Conservation (phyloP, 2,797 vertebrate species). For the Arctocebus calabarensis region DNA sequence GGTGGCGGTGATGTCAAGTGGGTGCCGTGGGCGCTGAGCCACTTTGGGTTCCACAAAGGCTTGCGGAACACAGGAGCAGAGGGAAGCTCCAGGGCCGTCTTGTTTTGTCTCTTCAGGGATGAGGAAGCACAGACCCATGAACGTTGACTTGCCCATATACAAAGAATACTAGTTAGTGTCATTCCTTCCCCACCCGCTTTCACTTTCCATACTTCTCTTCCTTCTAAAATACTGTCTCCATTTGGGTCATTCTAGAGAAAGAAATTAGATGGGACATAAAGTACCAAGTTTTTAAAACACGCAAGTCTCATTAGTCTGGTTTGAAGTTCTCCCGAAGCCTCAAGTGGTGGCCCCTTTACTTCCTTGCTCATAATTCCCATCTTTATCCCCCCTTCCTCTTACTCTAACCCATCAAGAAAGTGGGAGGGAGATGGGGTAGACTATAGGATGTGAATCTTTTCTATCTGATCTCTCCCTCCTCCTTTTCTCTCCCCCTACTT, state of each 20-base stretch:
- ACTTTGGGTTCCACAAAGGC: background rate
- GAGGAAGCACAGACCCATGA: background rate
- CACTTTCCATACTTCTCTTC: background rate
- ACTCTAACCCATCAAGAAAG: background rate
- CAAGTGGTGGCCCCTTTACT: background rate
- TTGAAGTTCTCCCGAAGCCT: background rate
- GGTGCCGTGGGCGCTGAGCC: no score
- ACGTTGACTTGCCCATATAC: no score
- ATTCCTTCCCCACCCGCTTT: accelerated
- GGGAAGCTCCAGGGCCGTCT: background rate
- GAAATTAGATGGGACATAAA: background rate
- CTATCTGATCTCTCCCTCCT: no score
- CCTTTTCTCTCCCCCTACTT: background rate
- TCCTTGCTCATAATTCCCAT: background rate
- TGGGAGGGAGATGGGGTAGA: accelerated
- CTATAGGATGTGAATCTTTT: background rate
- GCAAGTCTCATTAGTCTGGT: background rate
- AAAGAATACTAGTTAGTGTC: background rate
- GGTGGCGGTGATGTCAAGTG: accelerated
- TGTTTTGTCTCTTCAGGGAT: background rate
- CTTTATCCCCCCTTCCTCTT: background rate
- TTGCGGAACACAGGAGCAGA: background rate
- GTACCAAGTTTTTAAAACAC: background rate
- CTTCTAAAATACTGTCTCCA: background rate
- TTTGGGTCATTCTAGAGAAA: background rate